Conservation (phyloP, 1,140 invertebrate species). For the Andrena cerasifolii region DNA sequence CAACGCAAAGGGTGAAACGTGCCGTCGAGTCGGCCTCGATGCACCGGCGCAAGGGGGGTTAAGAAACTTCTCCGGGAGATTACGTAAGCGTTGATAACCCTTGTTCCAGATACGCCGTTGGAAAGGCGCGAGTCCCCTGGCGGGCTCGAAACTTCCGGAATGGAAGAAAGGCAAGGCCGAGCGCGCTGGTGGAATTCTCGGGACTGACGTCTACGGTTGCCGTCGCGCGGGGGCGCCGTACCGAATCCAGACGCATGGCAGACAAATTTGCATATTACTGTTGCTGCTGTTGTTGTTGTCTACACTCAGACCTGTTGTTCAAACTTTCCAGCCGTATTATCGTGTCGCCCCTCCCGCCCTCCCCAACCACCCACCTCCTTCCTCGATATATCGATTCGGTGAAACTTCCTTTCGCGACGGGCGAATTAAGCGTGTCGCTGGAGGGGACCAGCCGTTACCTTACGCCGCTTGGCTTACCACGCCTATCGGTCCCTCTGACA, state of each 20-base stretch:
- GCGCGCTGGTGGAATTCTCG: neutral
- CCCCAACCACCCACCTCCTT: too few relatives aligned
- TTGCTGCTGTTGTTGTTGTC: conserved; percentile 22
- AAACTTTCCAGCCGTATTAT: conserved; percentile 30
- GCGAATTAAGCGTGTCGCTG: conserved; percentile 20
- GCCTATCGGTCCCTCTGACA: conserved; percentile 24
- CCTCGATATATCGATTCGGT: conserved; percentile 39
- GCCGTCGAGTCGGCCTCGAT: neutral
- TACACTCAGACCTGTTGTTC: conserved; percentile 18
- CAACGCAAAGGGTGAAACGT: neutral
- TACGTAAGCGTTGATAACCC: conserved; percentile 35
- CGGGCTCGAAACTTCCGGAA: neutral
- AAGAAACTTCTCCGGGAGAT: conserved; percentile 28
- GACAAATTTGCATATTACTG: conserved; percentile 31
- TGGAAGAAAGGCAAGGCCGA: too few relatives aligned
- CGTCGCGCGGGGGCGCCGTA: neutral
- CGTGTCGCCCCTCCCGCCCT: too few relatives aligned
- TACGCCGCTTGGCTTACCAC: neutral
- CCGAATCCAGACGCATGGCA: neutral
- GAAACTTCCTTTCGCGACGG: conserved; percentile 38
- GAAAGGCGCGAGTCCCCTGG: neutral
- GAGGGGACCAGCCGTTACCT: neutral
- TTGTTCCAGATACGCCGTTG: conserved; percentile 17
- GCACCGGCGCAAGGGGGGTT: conserved; percentile 11
- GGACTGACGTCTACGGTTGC: neutral